Evolutionary conservation across 30 jellyfish, hydroid and myxozoan genomes (phyloP), one percentile per base, ranked within the genome.

Genomic region (Pelagia noctiluca): DNA sequence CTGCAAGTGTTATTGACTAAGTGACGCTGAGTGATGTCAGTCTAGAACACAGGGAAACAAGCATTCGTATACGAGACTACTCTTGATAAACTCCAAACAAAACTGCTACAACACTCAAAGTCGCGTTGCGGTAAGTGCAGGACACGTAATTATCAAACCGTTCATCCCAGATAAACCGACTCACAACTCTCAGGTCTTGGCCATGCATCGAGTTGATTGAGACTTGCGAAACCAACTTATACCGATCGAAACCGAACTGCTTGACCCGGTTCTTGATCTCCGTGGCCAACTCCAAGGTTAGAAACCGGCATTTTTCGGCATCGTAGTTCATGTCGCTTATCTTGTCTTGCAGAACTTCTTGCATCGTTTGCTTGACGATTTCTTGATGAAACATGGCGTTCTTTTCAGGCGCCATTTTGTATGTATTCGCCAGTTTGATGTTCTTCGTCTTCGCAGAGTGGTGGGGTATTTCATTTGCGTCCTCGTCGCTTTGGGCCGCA

Each of bases 151-250:
- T 63, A 53, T 86, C 96, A 32, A 32, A 25, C 33, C 72, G 80
- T 37, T 76, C 90, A 62, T 86, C 89, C 96, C 96, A 86, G 16
- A 86, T 46, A 31, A 68, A 76, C 5, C 96, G 86, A 69, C 96
- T 86, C 23, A 60, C 96, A 3, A 63, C 70, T 7, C 84, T 75
- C 50, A 66, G 21, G 18, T 90, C 96, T 54, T 86, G 96, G 2
- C 96, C 90, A 18, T 35, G 75, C 0, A 63, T 48, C 25, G 88
- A 76, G 26, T 76, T 29, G 29, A 76, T 38, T 19, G 86, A 50
- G 4, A 86, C 90, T 5, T 57, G 80, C 0, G 85, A 77, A 31
- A 86, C 60, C 19, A 71, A 46, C 46, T 76, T 86, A 53, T 86
- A 69, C 22, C 96, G 57, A 24, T 32, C 63, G 53, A 75, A 86